phyloP scores from a whole-genome alignment of 2,888 invertebrate species.

The Mesorhabditis belari region DNA sequence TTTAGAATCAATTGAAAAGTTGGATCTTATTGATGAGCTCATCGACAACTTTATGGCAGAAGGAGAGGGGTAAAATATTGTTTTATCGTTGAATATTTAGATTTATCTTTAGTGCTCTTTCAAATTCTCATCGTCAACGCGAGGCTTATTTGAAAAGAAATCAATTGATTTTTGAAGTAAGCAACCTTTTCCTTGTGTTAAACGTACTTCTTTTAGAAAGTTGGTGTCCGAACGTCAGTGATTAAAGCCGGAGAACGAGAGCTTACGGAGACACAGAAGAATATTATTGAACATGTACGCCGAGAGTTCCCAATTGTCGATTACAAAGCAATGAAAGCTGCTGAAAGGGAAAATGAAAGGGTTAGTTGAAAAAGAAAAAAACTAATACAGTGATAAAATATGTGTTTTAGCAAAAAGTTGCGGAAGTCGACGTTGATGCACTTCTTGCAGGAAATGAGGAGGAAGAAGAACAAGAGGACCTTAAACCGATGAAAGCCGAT shows the following conservation, averaged over 20 bases:
- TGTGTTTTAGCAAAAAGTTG: background rate
- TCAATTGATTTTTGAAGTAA: background rate
- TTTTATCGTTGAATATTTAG: background rate
- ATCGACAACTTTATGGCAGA: background rate
- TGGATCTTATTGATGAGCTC: background rate
- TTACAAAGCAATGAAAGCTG: background rate
- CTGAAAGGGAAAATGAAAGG: background rate
- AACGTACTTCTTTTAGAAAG: background rate
- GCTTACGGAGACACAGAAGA: background rate
- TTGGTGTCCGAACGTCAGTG: background rate
- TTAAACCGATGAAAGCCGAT: background rate
- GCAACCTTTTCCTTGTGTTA: background rate
- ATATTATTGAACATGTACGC: background rate
- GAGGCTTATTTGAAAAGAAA: background rate
- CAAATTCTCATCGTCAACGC: background rate
- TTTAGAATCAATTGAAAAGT: background rate
- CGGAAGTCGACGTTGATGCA: background rate
- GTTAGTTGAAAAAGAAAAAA: background rate
- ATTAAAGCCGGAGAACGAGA: background rate
- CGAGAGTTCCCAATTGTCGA: background rate
- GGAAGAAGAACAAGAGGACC: background rate
- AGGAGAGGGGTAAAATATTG: background rate
- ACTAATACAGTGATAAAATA: too few species aligned
- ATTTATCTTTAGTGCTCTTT: background rate
- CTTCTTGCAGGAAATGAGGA: background rate